Conservation (phyloP, 2,888 invertebrate species). For the Erpobdella octoculata region DNA sequence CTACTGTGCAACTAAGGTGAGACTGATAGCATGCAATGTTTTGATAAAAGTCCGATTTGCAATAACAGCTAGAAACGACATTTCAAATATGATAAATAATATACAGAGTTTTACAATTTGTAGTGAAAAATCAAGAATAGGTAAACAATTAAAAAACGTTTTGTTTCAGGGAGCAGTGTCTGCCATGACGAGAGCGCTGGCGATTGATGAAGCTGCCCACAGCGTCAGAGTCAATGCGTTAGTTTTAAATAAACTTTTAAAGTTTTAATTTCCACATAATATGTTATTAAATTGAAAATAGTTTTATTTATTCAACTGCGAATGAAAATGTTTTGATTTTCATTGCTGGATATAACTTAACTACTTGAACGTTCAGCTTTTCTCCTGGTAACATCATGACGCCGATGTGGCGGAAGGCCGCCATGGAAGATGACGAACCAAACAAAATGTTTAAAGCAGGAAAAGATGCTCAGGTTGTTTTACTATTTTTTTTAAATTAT, state of each 20-base stretch:
- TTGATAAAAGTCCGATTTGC: background rate
- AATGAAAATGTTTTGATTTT: no score
- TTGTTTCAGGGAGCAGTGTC: conserved; percentile 46
- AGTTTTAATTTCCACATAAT: no score
- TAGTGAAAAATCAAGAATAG: no score
- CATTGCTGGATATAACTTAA: no score
- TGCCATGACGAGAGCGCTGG: conserved; percentile 48
- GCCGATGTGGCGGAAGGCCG: conserved; percentile 45
- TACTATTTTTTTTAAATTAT: no score
- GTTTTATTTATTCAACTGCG: background rate
- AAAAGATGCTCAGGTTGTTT: conserved; percentile 47
- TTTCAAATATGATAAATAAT: no score
- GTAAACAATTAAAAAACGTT: no score
- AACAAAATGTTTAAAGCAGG: conserved; percentile 41
- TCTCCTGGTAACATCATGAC: conserved; percentile 50
- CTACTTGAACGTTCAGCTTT: conserved; percentile 39
- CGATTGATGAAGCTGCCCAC: conserved; percentile 48
- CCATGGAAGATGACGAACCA: conserved; percentile 37
- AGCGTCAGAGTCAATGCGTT: conserved; percentile 48
- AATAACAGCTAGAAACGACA: no score
- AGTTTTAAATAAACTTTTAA: no score
- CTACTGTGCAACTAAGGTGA: conserved; percentile 49
- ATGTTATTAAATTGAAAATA: background rate
- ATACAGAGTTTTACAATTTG: no score
- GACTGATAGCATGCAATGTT: background rate